phyloP scores from a whole-genome alignment of 2,113 vertebrate genomes.

The Toxostoma redivivum region DNA sequence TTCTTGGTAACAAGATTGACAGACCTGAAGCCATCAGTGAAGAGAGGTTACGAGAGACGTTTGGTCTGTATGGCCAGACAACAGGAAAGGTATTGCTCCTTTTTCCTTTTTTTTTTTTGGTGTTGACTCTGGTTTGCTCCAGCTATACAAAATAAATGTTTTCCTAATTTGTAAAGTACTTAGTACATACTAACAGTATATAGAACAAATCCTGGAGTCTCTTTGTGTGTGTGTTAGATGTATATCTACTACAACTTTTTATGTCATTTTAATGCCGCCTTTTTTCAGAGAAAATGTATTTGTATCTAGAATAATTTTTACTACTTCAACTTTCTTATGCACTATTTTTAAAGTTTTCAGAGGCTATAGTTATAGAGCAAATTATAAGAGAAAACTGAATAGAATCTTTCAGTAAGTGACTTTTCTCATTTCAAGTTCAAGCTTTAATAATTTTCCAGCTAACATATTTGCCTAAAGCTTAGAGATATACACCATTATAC shows the following conservation, averaged over 20 bases:
- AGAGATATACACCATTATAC: no score
- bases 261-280: rapidly evolving
- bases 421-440: not conserved
- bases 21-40: conserved; percentile 95
- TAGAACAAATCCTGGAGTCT: not conserved
- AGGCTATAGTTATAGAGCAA: not conserved
- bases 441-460: not conserved
- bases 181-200: not conserved
- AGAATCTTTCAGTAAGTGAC: not conserved
- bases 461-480: not conserved
- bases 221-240: not conserved
- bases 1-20: conserved; percentile 99
- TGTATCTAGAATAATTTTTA: not conserved
- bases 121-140: not conserved
- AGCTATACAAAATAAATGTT: not conserved
- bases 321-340: not conserved
- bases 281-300: not conserved
- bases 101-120: not conserved
- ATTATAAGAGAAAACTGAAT: not conserved
- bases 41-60: conserved; percentile 87
- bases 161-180: not conserved
- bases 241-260: not conserved
- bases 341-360: not conserved
- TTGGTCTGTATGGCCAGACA: conserved; percentile 93
- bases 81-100: conserved; percentile 88